Evolutionary conservation across 2,888 invertebrate genomes (phyloP).

Genomic region (Micropterix aruncella): DNA sequence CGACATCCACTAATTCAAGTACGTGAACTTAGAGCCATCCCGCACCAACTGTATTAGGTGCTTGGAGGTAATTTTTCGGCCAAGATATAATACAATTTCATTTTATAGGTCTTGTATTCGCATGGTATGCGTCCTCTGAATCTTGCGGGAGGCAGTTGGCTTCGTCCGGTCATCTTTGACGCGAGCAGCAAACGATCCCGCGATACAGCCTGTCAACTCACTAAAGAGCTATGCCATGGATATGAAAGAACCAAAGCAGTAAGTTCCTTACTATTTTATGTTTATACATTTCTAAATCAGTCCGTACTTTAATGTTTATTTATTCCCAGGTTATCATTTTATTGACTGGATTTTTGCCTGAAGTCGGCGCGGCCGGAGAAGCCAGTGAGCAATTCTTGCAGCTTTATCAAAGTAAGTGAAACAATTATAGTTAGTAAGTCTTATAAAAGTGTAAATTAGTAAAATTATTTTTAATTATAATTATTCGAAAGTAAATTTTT

Average conservation of each 20-base stretch:
- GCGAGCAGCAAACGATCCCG: constrained; percentile 80
- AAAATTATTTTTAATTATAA: too few relatives aligned
- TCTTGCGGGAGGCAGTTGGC: constrained; percentile 64
- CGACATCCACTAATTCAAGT: too few relatives aligned
- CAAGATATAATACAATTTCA: constrained; percentile 1
- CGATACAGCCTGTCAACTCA: constrained; percentile 78
- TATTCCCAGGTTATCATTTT: constrained; percentile 61
- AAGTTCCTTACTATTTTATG: too few relatives aligned
- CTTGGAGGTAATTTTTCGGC: constrained; percentile 3
- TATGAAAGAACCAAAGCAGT: constrained; percentile 36
- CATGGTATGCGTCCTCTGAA: constrained; percentile 43
- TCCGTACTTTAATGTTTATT: too few relatives aligned
- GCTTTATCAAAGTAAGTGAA: constrained; percentile 64
- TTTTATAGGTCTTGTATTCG: constrained; percentile 25
- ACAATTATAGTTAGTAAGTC: too few relatives aligned
- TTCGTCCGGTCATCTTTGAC: constrained; percentile 86
- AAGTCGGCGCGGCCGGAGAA: constrained; percentile 79
- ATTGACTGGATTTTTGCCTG: constrained; percentile 76
- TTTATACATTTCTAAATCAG: too few relatives aligned
- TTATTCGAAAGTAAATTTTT: too few relatives aligned
- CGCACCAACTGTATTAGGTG: too few relatives aligned
- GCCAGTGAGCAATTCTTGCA: constrained; percentile 83
- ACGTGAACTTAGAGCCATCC: too few relatives aligned
- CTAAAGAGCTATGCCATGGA: constrained; percentile 65
- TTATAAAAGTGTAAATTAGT: too few relatives aligned